Evolutionary conservation across 2,797 vertebrate species (phyloP).

Genomic region (Anas bernieri): DNA sequence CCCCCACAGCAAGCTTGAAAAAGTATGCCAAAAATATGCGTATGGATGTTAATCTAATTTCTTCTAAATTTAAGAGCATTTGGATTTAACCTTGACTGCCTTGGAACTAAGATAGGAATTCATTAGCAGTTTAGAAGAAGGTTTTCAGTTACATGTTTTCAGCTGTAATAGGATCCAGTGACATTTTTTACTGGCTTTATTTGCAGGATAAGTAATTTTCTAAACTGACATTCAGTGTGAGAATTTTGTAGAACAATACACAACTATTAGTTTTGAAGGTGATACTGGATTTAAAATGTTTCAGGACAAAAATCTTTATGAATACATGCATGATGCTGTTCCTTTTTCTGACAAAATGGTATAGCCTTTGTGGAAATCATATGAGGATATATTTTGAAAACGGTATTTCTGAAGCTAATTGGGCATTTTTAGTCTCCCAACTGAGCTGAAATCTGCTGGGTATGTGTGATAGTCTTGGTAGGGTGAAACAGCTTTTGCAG

Average conservation of each 20-base stretch:
- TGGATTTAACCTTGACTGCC: background rate
- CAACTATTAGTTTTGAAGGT: background rate
- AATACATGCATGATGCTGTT: background rate
- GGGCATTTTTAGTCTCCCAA: background rate
- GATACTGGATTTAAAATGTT: background rate
- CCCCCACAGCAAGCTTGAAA: background rate
- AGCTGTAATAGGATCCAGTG: background rate
- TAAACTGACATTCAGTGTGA: background rate
- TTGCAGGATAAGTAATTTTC: background rate
- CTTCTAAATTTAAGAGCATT: background rate
- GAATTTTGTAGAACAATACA: background rate
- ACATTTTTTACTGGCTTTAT: background rate
- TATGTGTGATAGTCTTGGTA: background rate
- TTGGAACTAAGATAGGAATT: background rate
- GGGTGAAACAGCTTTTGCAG: slow-evolving; percentile 10
- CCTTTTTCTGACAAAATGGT: background rate
- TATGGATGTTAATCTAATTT: background rate
- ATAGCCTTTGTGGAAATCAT: background rate
- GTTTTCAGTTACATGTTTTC: background rate
- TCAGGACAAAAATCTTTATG: background rate
- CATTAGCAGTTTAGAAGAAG: background rate
- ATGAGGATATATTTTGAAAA: background rate
- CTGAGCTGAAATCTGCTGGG: background rate
- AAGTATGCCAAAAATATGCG: background rate
- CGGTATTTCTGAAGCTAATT: background rate